A percentile compares a stretch with the other conserved stretches of the same genome.
Conservation (phyloP, 53 echinoderm and acorn worm species). For the Holothuria scabra region DNA sequence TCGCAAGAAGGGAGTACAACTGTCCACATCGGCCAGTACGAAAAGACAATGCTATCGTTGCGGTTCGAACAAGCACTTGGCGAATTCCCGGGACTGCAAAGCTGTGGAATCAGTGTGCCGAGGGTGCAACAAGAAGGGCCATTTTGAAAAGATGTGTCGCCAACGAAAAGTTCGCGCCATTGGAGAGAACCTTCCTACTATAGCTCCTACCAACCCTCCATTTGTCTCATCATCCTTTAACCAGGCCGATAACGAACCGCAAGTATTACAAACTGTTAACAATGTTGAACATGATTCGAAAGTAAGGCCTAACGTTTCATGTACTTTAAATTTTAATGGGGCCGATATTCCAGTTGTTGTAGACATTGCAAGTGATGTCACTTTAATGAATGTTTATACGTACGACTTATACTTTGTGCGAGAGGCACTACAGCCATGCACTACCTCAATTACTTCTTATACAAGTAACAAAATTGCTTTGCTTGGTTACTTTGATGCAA, state of each 20-base stretch:
- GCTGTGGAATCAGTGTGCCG: conserved; percentile 11
- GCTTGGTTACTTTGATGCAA: not conserved
- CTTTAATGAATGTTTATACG: not conserved
- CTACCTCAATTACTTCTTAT: too few species aligned
- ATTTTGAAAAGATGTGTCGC: conserved; percentile 48
- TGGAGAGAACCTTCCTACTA: too few species aligned
- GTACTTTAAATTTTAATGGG: not conserved
- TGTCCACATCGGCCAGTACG: too few species aligned
- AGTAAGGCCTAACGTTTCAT: not conserved
- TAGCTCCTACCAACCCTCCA: too few species aligned
- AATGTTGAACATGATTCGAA: too few species aligned
- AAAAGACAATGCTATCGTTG: conserved; percentile 50
- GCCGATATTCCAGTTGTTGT: not conserved
- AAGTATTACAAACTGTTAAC: too few species aligned
- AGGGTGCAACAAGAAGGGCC: conserved; percentile 23
- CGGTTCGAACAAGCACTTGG: too few species aligned
- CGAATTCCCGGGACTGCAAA: conserved; percentile 2
- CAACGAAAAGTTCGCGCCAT: not conserved
- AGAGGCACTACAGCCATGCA: too few species aligned
- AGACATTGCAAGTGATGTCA: too few species aligned
- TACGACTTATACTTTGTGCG: conserved; percentile 4
- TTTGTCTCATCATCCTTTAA: too few species aligned
- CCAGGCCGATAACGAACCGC: too few species aligned
- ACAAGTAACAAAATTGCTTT: not conserved
- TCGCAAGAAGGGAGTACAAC: too few species aligned